Base-by-base conservation (phyloP, 1,140 invertebrate species). In the Armadillidium nasatum region DNA sequence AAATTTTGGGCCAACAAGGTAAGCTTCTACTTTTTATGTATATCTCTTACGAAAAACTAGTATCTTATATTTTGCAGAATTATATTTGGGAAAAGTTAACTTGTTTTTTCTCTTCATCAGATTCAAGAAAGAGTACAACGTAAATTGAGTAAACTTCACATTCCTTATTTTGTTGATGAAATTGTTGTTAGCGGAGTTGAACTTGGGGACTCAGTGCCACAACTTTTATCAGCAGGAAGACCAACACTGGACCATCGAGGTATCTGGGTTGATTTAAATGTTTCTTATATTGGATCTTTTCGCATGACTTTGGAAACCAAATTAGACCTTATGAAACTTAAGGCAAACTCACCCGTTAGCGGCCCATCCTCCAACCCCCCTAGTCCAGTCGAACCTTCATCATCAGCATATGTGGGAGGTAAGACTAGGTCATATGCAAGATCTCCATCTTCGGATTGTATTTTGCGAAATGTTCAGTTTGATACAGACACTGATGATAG, bases 301-400 rank as follows among this genome's bases (percentile, higher is more conserved):
- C 89, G 91, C 74, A 92, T 98, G 87, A 95, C 93, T 0, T 89
- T 99, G n/a, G 93, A 95, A 82, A 98, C 96, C 0, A 95, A 97
- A 84, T 85, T 98, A 43, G 98, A 99, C 87, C 86, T 99, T 50
- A 90, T 98, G 89, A 96, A 94, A 83, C 86, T 98, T 10, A 88
- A 87, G 73, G 44, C 75, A 44, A 78, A 78, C 22, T 66, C 74
- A 66, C 22, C 21, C 7, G 70, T 21, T 7, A 76, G 70, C 9
- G 66, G 54, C 19, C 4, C 21, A 6, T 72, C 66, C 6, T 70
- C 60, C 50, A 60, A 19, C 19, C 72, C 77, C 7, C 75, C 76
- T 0, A 71, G 74, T 46, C 69, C 73, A 22, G 75, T 21, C 19
- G 78, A 79, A 45, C 46, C 69, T n/a, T 66, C 68, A 15, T 46